phyloP scores from a whole-genome alignment of 2,113 vertebrate species.

The Callopanchax toddi region DNA sequence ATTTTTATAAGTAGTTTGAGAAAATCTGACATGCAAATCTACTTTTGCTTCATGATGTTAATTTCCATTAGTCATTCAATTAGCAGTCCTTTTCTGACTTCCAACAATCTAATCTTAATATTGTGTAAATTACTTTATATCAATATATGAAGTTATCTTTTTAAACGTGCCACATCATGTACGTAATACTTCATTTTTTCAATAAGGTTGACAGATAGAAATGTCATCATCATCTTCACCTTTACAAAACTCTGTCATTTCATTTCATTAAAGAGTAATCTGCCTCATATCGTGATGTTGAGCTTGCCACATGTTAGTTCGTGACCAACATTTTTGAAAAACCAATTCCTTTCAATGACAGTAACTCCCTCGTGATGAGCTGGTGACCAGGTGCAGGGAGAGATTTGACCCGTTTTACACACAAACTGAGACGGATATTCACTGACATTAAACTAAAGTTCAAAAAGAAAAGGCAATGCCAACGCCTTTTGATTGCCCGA shows the following conservation, averaged over 20 bases:
- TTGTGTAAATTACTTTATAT: no score
- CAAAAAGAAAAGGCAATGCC: conserved; percentile 5
- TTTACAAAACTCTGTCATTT: background rate
- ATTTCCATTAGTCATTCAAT: no score
- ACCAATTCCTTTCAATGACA: background rate
- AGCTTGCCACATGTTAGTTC: conserved; percentile 1
- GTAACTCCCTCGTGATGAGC: background rate
- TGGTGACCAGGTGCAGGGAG: background rate
- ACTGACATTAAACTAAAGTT: background rate
- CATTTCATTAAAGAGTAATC: background rate
- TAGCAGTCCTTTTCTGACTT: background rate
- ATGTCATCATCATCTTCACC: no score
- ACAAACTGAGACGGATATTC: background rate
- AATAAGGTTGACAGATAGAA: no score
- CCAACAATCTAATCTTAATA: no score
- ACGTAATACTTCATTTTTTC: no score
- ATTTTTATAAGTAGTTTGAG: background rate
- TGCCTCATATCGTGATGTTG: background rate
- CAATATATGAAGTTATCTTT: no score
- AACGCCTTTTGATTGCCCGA: conserved; percentile 2
- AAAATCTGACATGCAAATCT: no score
- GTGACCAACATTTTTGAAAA: background rate
- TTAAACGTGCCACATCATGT: no score
- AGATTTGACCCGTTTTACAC: background rate
- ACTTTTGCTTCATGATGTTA: no score